These are phyloP conservation scores for Euplagia quadripunctaria DNA, from an alignment of 2,888 invertebrate genomes.

Conservation along the genomic window DNA sequence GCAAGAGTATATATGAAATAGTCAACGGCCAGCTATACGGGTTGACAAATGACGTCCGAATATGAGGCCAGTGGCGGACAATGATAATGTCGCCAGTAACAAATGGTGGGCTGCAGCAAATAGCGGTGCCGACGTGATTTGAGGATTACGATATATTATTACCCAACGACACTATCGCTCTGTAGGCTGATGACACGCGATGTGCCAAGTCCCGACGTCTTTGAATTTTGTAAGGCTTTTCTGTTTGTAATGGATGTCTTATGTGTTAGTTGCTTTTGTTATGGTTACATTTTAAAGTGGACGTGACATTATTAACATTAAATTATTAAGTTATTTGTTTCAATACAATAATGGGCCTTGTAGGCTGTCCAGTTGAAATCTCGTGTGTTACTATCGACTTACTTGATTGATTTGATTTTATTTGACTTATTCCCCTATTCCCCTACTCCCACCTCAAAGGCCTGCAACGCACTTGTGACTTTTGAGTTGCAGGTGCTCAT, in stretches of 20 bases:
- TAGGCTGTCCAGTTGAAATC: too few species aligned
- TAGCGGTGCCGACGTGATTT: constrained; percentile 67
- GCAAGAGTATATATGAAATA: constrained; percentile 58
- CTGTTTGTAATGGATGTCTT: background rate
- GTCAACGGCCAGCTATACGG: constrained; percentile 62
- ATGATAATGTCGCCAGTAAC: constrained; percentile 83
- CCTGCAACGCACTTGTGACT: too few species aligned
- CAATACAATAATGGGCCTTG: too few species aligned
- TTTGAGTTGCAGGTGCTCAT: too few species aligned
- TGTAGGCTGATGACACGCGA: constrained; percentile 56
- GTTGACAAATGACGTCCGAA: constrained; percentile 81
- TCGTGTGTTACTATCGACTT: too few species aligned
- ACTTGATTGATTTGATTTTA: too few species aligned
- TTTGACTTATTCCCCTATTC: too few species aligned
- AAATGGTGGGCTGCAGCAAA: constrained; percentile 76
- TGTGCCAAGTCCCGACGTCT: constrained; percentile 40
- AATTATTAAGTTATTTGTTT: too few species aligned
- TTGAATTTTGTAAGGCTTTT: constrained; percentile 19
- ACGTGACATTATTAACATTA: too few species aligned
- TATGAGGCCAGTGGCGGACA: constrained; percentile 79
- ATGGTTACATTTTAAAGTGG: too few species aligned
- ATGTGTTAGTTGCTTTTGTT: background rate
- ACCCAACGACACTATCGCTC: constrained; percentile 63
- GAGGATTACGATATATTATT: constrained; percentile 77
- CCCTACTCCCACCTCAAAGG: too few species aligned